Evolutionary conservation across 2,888 invertebrate genomes (phyloP).

Genomic region (Apodemia arnacis): DNA sequence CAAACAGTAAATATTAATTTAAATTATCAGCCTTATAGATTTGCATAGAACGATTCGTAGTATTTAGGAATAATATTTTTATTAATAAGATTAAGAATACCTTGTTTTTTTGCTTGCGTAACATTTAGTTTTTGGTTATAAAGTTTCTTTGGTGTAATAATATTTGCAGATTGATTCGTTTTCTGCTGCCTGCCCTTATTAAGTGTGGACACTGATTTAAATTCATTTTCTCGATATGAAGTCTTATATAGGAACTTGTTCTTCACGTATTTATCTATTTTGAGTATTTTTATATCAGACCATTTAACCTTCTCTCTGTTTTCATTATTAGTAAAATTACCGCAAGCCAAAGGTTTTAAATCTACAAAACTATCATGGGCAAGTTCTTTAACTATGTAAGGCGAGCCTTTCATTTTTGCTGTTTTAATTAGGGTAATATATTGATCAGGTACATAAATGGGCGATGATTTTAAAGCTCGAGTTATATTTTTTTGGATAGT

Average conservation of each 20-base stretch:
- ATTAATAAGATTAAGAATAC: background rate
- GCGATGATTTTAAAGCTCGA: too few species aligned
- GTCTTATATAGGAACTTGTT: background rate
- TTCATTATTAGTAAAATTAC: too few species aligned
- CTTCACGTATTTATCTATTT: background rate
- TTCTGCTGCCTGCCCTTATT: constrained; percentile 4
- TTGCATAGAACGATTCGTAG: background rate
- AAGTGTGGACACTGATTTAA: background rate
- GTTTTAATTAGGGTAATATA: too few species aligned
- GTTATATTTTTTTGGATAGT: too few species aligned
- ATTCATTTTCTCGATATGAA: background rate
- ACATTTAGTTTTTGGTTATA: background rate
- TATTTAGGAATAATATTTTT: background rate
- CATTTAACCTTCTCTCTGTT: too few species aligned
- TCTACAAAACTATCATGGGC: too few species aligned
- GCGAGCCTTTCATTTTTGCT: too few species aligned
- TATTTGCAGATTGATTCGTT: constrained; percentile 3
- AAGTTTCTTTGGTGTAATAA: background rate
- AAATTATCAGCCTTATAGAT: background rate
- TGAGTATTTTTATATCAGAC: too few species aligned
- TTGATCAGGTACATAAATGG: too few species aligned
- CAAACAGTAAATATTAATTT: background rate
- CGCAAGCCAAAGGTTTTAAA: too few species aligned
- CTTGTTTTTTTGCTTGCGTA: background rate
- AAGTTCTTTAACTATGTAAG: too few species aligned